Evolutionary conservation across 2,113 vertebrate species (phyloP), one percentile per base, ranked within the genome.

Genomic region (Epinephelus lanceolatus): DNA sequence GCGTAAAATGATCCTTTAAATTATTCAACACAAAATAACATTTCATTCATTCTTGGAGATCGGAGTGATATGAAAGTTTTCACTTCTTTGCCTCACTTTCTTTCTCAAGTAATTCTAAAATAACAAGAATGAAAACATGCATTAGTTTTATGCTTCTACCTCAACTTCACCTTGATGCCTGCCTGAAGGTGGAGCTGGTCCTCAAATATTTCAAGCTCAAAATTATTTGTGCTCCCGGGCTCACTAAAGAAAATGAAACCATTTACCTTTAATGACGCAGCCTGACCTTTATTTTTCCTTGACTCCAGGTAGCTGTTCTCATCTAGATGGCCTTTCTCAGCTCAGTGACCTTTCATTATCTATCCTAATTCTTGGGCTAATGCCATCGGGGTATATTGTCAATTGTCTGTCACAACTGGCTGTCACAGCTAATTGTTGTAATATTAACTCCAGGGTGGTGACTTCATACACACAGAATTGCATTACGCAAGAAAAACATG

Each of bases 241-340:
- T 19, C 5, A 45, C 30, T 59, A 51, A 47, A 77, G n/a, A 55
- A 80, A 66, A 69, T 55, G 3, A 80, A 71, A 55, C 33, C 49
- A 76, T 25, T 81, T 72, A 9, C 5, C 30, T 21, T 66, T 63
- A 33, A 75, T 65, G 62, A 74, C 55, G 66, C 3, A 3, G 21
- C 5, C 40, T 86, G 87, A 89, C 83, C 77, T 88, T 91, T 85
- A 73, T 66, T 51, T 57, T 78, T 70, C 42, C 30, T 76, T 30
- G n/a, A 33, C 49, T 80, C 62, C 51, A 78, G 40, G 49, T 71
- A 61, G 67, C 25, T 12, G 5, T 49, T 83, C 30, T 77, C 52
- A 68, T 76, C 70, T 45, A 71, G 60, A 63, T 57, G 69, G 15
- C 76, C 76, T 87, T 88, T 86, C 77, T 65, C 47, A 53, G 10